Percentiles rank a stretch among this genome's conserved stretches.
These are phyloP conservation scores for Cyprinodon variegatus DNA, from an alignment of 2,113 vertebrate genomes.

Conservation along the genomic window DNA sequence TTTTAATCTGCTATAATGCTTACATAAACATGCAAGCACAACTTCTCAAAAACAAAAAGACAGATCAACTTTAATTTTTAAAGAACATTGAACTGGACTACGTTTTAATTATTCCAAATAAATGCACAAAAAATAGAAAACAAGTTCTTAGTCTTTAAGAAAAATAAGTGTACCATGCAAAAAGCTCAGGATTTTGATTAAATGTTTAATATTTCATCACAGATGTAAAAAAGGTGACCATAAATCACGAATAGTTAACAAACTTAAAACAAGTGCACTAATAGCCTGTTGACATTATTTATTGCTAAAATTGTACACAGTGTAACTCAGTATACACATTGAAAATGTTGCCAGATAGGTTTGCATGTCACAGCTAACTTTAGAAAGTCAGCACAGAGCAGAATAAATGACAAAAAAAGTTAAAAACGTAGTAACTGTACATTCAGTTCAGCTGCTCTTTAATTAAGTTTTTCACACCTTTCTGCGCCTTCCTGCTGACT, in stretches of 20 bases:
- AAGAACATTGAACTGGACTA: too few relatives aligned
- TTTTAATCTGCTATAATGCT: too few relatives aligned
- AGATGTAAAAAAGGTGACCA: not conserved
- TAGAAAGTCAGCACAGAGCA: slow-evolving; percentile 6
- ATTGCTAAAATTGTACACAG: too few relatives aligned
- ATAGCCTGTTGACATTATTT: too few relatives aligned
- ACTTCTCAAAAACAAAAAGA: too few relatives aligned
- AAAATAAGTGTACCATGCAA: too few relatives aligned
- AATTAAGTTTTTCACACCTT: slow-evolving; percentile 50
- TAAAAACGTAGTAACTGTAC: slow-evolving; percentile 16
- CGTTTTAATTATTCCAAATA: too few relatives aligned
- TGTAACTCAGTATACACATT: not conserved
- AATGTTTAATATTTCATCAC: not conserved
- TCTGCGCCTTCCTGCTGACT: slow-evolving; percentile 41
- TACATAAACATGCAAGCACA: too few relatives aligned
- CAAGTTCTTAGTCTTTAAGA: too few relatives aligned
- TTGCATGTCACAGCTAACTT: slow-evolving; percentile 2
- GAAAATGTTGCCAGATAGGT: not conserved
- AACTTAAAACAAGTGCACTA: not conserved
- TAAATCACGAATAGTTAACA: not conserved
- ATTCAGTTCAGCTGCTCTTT: slow-evolving; percentile 12
- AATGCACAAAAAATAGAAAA: too few relatives aligned
- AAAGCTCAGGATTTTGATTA: not conserved
- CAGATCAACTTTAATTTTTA: too few relatives aligned
- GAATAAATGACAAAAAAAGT: slow-evolving; percentile 18